These are phyloP conservation scores for Gobius niger DNA, from an alignment of 2,113 vertebrate genomes.

Conservation along the genomic window DNA sequence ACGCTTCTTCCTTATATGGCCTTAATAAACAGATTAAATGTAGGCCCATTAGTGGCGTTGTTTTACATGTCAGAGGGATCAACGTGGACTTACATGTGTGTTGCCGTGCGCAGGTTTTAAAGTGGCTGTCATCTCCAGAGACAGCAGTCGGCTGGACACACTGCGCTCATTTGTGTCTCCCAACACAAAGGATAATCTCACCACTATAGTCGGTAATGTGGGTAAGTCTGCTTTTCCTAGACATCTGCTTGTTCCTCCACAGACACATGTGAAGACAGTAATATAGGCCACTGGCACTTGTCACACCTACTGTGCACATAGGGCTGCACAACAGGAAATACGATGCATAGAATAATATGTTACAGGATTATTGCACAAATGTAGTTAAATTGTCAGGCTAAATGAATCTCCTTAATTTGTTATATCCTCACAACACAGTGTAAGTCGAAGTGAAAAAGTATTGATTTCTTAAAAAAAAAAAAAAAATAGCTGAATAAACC, in stretches of 20 bases:
- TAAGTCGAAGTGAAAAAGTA: too few relatives aligned
- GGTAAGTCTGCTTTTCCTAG: conserved; percentile 64
- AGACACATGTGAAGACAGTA: background rate
- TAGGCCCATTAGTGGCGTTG: background rate
- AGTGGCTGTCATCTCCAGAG: conserved; percentile 83
- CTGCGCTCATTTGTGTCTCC: conserved; percentile 74
- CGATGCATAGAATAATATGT: too few relatives aligned
- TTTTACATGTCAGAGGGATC: conserved; percentile 27
- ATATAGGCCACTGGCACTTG: background rate
- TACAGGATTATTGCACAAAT: too few relatives aligned
- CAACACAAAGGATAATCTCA: conserved; percentile 70
- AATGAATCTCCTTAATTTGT: too few relatives aligned
- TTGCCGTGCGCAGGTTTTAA: conserved; percentile 69
- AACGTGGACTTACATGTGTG: conserved; percentile 7
- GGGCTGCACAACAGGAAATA: too few relatives aligned
- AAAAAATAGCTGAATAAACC: too few relatives aligned
- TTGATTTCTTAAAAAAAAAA: too few relatives aligned
- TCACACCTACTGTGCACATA: background rate
- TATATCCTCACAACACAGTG: too few relatives aligned
- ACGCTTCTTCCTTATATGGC: conserved; percentile 27
- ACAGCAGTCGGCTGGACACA: conserved; percentile 74
- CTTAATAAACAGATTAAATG: conserved; percentile 27
- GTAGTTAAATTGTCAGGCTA: too few relatives aligned
- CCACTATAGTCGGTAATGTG: conserved; percentile 79
- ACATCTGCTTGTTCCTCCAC: background rate